These are phyloP conservation scores for Strigops habroptila DNA, from an alignment of 2,113 vertebrate species.

Conservation along the genomic window DNA sequence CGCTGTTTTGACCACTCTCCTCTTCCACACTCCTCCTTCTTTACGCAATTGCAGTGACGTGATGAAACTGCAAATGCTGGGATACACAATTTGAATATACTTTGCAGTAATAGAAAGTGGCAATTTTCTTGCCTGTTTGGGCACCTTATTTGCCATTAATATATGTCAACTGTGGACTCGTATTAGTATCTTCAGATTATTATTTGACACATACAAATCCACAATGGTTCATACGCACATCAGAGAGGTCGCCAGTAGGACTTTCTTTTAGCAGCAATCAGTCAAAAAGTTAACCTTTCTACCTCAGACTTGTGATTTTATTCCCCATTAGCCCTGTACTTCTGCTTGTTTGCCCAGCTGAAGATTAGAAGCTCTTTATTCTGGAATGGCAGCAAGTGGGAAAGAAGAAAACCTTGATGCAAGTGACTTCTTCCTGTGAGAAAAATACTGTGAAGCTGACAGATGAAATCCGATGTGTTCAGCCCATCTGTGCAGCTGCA, in stretches of 20 bases:
- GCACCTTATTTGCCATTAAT: background rate
- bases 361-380: background rate
- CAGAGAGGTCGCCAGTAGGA: background rate
- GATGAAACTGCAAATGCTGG: background rate
- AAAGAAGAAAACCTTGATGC: background rate
- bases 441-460: background rate
- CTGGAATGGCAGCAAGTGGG: background rate
- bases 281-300: background rate
- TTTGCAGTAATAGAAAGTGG: background rate
- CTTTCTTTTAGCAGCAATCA: background rate
- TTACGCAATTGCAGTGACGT: fast-evolving
- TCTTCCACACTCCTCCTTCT: background rate
- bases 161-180: background rate
- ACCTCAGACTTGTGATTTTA: background rate
- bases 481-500: slow-evolving; percentile 30
- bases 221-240: background rate
- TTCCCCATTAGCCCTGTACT: background rate
- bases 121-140: background rate
- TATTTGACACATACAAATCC: background rate
- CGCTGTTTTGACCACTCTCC: background rate
- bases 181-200: background rate
- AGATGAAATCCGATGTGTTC: background rate
- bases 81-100: background rate
- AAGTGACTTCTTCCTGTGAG: background rate
- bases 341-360: background rate